Evolutionary conservation across 53 echinoderm and acorn worm species (phyloP).

Genomic region (Holothuria leucospilota): DNA sequence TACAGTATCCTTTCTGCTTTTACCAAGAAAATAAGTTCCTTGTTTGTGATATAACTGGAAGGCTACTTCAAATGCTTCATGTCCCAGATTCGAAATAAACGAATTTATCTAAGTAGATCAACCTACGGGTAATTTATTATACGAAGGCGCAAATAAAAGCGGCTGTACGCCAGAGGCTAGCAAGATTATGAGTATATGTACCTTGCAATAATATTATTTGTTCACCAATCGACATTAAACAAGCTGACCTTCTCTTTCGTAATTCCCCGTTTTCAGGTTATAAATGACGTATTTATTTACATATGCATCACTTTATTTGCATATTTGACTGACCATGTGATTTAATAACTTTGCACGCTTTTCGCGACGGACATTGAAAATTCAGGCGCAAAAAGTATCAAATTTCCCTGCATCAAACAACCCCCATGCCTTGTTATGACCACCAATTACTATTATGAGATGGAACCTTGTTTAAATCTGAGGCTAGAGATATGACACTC

Average conservation of each 20-base stretch:
- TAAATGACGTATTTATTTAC: not conserved
- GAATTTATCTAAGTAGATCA: constrained; percentile 10
- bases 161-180: constrained; percentile 45
- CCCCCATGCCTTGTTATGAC: constrained; percentile 29
- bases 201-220: constrained; percentile 42
- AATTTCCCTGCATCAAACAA: constrained; percentile 10
- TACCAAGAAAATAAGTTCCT: too few species aligned
- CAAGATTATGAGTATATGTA: not conserved
- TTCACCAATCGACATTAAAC: constrained; percentile 37
- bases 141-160: constrained; percentile 21
- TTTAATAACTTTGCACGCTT: constrained; percentile 10
- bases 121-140: constrained; percentile 23
- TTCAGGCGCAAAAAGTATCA: not conserved
- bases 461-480: not conserved
- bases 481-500: constrained; percentile 16
- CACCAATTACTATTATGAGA: constrained; percentile 44
- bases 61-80: too few species aligned
- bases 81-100: too few species aligned
- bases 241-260: constrained; percentile 21
- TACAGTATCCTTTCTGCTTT: too few species aligned
- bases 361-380: too few species aligned
- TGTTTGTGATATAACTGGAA: too few species aligned
- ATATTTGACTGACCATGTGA: constrained; percentile 43
- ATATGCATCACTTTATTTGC: constrained; percentile 38
- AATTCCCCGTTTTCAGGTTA: too few species aligned